Base-by-base conservation (phyloP, 2,797 vertebrate species). In the Myotis findleyi region DNA sequence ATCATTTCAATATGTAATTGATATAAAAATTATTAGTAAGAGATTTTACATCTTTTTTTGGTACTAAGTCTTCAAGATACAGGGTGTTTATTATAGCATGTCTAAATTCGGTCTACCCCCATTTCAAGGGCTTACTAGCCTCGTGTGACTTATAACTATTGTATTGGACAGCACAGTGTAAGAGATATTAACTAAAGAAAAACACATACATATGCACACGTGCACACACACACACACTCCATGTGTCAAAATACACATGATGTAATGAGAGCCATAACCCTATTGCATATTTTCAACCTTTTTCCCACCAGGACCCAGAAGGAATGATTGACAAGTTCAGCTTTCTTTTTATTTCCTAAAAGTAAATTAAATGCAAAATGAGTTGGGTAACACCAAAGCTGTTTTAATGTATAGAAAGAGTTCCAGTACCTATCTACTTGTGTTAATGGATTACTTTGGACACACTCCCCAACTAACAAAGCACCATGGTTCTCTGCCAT, bases 321-420 rank as follows among this genome's bases (percentile, higher is more conserved):
- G 57, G 5, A 21, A 90, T 86, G 30, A 71, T 16, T 30, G 72
- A 83, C 20, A 93, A 94, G n/a, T 86, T 25, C 7, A 77, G 57
- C 25, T 91, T 85, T 77, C n/a, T 79, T 86, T 82, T 76, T 59
- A 23, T 55, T 95, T 92, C 53, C 73, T 57, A 7, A 68, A 94
- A 94, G 55, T 80, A 93, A 93, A 53, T 0, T 77, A 94, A 89
- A 97, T 57, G 62, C 5, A 83, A 88, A 92, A 75, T 71, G 68
- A 79, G n/a, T 86, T 17, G 68, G 57, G 53, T 71, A 41, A 75
- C 9, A 25, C 87, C n/a, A 85, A 71, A 75, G 41, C n/a, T 84
- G 38, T 89, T 81, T 76, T 72, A 77, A 41, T n/a, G 5, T 27
- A 44, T 5, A 89, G 53, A 55, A 85, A 75, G 92, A 53, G 27